These are phyloP conservation scores for Hirtodrosophila confusa DNA, from an alignment of 2,888 invertebrate species.

Conservation along the genomic window DNA sequence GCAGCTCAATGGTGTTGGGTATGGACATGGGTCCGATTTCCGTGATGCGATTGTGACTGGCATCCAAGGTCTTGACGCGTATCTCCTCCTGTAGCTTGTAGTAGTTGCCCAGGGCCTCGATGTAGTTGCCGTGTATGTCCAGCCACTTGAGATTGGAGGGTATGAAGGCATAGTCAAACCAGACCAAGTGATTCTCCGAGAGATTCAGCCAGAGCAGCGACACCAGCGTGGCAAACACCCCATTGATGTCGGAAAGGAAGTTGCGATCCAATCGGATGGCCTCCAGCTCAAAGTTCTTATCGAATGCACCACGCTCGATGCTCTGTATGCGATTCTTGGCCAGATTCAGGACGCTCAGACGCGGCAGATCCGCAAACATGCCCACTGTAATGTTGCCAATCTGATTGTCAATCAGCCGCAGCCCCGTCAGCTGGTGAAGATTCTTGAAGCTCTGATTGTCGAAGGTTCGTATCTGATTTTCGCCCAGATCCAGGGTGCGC, in stretches of 20 bases:
- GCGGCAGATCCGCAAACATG: conserved; percentile 94
- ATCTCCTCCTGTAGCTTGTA: conserved; percentile 93
- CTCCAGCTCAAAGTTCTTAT: conserved; percentile 91
- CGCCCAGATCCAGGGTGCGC: conserved; percentile 94
- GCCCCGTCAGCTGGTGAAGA: conserved; percentile 92
- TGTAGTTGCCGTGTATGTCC: conserved; percentile 95
- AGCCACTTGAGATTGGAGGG: conserved; percentile 95
- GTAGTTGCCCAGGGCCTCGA: conserved; percentile 94
- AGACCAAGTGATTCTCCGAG: conserved; percentile 95
- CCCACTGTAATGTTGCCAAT: conserved; percentile 93
- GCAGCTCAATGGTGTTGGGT: conserved; percentile 93
- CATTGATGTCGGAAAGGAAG: conserved; percentile 94
- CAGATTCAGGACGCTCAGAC: conserved; percentile 93
- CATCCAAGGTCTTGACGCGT: conserved; percentile 93
- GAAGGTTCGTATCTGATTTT: conserved; percentile 94
- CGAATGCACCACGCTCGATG: conserved; percentile 93
- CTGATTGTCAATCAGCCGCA: conserved; percentile 95
- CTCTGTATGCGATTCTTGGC: conserved; percentile 95
- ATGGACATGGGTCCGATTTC: conserved; percentile 93
- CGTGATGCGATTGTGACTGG: conserved; percentile 94
- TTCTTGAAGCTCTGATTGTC: conserved; percentile 93
- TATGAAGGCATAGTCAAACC: conserved; percentile 97
- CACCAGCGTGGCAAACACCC: conserved; percentile 93
- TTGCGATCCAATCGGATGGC: conserved; percentile 95
- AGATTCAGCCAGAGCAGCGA: conserved; percentile 94